Evolutionary conservation across 2,797 vertebrate species (phyloP).

Genomic region (Hoplostethus mediterraneus): DNA sequence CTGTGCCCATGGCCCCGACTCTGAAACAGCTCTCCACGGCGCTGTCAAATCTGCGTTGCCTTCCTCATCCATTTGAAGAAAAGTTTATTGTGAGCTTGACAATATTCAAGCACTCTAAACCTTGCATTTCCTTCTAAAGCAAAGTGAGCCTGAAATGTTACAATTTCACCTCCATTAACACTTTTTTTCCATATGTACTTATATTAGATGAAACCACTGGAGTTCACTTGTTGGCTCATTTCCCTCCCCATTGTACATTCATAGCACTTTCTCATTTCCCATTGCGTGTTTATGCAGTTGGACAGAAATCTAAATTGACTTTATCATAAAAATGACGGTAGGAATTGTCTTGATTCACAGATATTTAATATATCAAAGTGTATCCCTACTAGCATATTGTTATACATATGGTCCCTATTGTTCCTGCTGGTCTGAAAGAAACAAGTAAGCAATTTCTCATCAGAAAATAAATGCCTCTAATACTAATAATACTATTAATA

Average conservation of each 20-base stretch:
- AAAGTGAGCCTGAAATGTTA: slow-evolving; percentile 15
- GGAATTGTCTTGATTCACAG: too few relatives aligned
- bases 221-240: slow-evolving; percentile 45
- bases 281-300: slow-evolving; percentile 22
- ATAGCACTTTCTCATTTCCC: slow-evolving; percentile 24
- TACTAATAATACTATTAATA: not conserved
- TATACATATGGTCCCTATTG: too few relatives aligned
- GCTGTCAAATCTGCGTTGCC: not conserved
- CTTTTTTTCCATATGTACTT: not conserved
- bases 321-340: too few relatives aligned
- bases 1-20: slow-evolving; percentile 24
- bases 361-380: too few relatives aligned
- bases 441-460: not conserved
- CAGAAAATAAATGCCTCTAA: not conserved
- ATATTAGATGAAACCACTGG: slow-evolving; percentile 7
- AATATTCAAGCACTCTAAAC: not conserved
- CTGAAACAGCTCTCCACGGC: slow-evolving; percentile 21
- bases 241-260: slow-evolving; percentile 42
- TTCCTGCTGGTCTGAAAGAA: too few relatives aligned
- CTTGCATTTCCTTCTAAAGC: slow-evolving; percentile 10
- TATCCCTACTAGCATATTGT: too few relatives aligned
- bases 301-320: slow-evolving; percentile 16
- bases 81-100: slow-evolving; percentile 9
- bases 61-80: slow-evolving; percentile 23
- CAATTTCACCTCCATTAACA: slow-evolving; percentile 43